phyloP scores from a whole-genome alignment of 2,888 invertebrate species.

The Elgonia sp. region DNA sequence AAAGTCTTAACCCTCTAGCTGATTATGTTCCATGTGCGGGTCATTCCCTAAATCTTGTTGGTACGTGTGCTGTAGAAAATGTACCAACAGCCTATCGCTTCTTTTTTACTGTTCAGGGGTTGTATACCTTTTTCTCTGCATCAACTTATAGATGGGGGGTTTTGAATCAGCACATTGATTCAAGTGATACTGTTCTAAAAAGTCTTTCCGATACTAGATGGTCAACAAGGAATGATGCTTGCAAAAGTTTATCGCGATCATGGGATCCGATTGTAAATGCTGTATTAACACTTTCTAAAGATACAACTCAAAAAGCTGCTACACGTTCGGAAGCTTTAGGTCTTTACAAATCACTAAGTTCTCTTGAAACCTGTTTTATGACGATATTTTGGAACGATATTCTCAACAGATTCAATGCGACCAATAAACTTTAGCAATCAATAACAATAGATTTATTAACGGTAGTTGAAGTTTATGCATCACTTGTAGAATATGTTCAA shows the following conservation, averaged over 20 bases:
- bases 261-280: slow-evolving; percentile 25
- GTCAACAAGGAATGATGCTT: slow-evolving; percentile 53
- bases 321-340: slow-evolving; percentile 20
- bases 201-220: slow-evolving; percentile 52
- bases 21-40: slow-evolving; percentile 78
- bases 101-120: slow-evolving; percentile 77
- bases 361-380: slow-evolving; percentile 14
- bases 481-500: slow-evolving; percentile 37
- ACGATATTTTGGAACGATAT: slow-evolving; percentile 60
- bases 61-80: slow-evolving; percentile 77
- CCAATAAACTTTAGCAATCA: slow-evolving; percentile 59
- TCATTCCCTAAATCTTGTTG: slow-evolving; percentile 79
- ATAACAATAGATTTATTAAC: slow-evolving; percentile 37
- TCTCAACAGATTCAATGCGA: slow-evolving; percentile 49
- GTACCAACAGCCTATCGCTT: slow-evolving; percentile 73
- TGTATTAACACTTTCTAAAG: background rate
- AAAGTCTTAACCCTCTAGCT: slow-evolving; percentile 69
- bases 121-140: slow-evolving; percentile 79
- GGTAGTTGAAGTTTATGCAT: slow-evolving; percentile 60
- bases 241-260: slow-evolving; percentile 37
- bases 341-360: slow-evolving; percentile 3
- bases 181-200: slow-evolving; percentile 26
- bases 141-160: slow-evolving; percentile 78
- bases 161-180: slow-evolving; percentile 19
- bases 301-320: slow-evolving; percentile 20